These are phyloP conservation scores for Heliconius nattereri DNA, from an alignment of 1,140 invertebrate species.

Conservation along the genomic window DNA sequence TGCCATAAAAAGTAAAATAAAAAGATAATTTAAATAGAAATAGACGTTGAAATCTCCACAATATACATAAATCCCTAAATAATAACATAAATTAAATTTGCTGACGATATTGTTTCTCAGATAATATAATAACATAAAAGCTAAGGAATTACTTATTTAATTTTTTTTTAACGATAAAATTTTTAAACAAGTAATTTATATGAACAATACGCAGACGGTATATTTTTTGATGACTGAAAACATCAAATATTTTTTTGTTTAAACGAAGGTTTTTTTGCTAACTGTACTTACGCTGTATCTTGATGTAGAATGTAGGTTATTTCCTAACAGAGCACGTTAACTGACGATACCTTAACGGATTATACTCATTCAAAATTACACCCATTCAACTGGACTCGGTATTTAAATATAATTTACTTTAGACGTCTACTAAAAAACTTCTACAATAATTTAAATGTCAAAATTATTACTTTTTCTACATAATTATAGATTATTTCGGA, in stretches of 20 bases:
- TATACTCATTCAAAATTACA: conserved; percentile 55
- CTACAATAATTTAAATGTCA: conserved; percentile 5
- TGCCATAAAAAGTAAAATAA: conserved; percentile 25
- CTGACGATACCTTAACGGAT: conserved; percentile 52
- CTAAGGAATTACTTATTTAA: no score
- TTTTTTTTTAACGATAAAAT: no score
- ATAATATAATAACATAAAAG: no score
- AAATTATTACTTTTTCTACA: neutral
- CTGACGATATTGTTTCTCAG: no score
- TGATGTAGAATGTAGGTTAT: conserved; percentile 60
- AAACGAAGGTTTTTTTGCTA: conserved; percentile 13
- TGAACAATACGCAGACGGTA: no score
- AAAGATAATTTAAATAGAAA: neutral
- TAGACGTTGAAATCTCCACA: neutral
- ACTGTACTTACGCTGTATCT: conserved; percentile 38
- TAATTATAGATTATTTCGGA: neutral
- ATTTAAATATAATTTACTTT: conserved; percentile 20
- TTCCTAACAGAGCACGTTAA: conserved; percentile 49
- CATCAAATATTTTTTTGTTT: no score
- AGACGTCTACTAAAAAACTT: conserved; percentile 15
- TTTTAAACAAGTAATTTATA: no score
- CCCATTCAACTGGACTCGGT: conserved; percentile 20
- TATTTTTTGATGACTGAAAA: no score
- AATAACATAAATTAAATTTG: no score
- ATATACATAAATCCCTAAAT: neutral